phyloP scores from a whole-genome alignment of 2,113 vertebrate species.

The Daboia siamensis region DNA sequence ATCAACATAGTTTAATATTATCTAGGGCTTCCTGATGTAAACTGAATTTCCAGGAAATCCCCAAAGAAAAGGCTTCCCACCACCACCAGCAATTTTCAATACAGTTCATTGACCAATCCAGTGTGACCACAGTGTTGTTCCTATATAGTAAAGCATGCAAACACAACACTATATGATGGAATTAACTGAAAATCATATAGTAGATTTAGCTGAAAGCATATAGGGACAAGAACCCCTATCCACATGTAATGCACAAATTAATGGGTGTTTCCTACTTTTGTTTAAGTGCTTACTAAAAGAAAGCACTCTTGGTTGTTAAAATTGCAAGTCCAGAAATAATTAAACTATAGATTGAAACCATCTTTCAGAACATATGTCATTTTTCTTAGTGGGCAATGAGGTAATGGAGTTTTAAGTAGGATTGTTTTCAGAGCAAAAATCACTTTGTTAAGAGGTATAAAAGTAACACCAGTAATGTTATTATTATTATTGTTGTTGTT shows the following conservation, averaged over 20 bases:
- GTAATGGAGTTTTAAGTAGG: not conserved
- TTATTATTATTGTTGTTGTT: not conserved
- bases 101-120: not conserved
- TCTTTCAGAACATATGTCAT: not conserved
- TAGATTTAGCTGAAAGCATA: constrained; percentile 15
- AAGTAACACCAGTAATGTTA: not conserved
- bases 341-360: not conserved
- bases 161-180: not conserved
- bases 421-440: not conserved
- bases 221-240: not conserved
- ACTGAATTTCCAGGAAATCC: constrained; percentile 6
- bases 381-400: not conserved
- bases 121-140: not conserved
- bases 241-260: not conserved
- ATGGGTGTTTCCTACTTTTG: not conserved
- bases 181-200: constrained; percentile 9
- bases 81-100: not conserved
- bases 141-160: not conserved
- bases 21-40: constrained; percentile 9
- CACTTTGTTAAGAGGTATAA: not conserved
- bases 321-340: not conserved
- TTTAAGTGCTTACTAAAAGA: not conserved
- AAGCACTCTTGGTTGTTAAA: not conserved
- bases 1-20: constrained; percentile 7
- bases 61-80: not conserved